Percentiles rank a stretch among this genome's conserved stretches.
These are phyloP conservation scores for Schlechtendalia chinensis DNA, from an alignment of 1,140 invertebrate species.

Conservation along the genomic window DNA sequence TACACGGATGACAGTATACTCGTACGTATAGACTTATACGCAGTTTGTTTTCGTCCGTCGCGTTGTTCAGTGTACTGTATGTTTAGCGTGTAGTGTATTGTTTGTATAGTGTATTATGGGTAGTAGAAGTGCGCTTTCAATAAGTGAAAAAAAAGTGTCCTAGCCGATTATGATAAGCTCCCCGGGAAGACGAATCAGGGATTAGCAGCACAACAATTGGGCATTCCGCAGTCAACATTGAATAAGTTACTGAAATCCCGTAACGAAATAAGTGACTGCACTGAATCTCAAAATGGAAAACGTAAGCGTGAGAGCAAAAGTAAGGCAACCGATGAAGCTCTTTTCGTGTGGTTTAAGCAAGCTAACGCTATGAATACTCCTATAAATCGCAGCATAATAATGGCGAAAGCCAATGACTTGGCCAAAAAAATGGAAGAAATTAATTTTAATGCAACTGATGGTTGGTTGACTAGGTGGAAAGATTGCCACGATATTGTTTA, in stretches of 20 bases:
- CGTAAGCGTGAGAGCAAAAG: conserved; percentile 15
- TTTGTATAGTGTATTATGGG: neutral
- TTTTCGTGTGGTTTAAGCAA: too few relatives aligned
- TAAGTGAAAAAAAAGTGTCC: neutral
- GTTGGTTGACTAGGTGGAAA: too few relatives aligned
- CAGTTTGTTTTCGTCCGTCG: conserved; percentile 10
- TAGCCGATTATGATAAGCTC: neutral
- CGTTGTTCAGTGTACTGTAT: neutral
- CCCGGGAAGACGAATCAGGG: conserved; percentile 7
- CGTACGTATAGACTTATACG: too few relatives aligned
- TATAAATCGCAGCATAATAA: neutral
- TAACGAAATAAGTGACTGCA: neutral
- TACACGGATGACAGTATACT: too few relatives aligned
- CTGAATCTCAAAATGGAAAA: neutral
- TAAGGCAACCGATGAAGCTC: neutral
- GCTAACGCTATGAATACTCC: conserved; percentile 16
- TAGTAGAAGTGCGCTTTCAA: neutral
- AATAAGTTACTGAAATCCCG: neutral
- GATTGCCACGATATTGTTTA: too few relatives aligned
- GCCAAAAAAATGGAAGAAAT: conserved; percentile 12
- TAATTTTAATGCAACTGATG: neutral
- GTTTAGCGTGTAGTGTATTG: neutral
- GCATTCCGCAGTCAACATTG: neutral
- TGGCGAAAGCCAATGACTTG: conserved; percentile 2
- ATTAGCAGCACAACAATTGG: neutral